Evolutionary conservation across 2,888 invertebrate genomes (phyloP).

Genomic region (Conops quadrifasciatus): DNA sequence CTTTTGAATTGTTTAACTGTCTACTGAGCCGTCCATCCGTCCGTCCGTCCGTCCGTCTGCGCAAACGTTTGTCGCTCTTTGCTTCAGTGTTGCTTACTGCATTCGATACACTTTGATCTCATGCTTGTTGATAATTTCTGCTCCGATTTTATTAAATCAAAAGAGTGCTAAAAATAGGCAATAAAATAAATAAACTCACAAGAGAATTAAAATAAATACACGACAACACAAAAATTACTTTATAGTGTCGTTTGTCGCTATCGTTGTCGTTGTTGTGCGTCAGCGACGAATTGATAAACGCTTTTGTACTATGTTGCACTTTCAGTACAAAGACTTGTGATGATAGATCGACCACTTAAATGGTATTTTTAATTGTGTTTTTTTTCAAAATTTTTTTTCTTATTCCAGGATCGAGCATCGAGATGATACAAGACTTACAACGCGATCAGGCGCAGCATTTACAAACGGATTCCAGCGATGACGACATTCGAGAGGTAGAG

Average conservation of each 20-base stretch:
- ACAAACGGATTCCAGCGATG: conserved; percentile 24
- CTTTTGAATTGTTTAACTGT: background rate
- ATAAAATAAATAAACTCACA: background rate
- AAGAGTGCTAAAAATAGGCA: conserved; percentile 55
- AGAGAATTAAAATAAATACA: no score
- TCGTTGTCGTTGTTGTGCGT: no score
- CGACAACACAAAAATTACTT: background rate
- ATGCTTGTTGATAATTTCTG: conserved; percentile 54
- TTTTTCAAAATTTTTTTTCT: no score
- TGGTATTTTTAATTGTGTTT: no score
- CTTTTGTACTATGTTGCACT: no score
- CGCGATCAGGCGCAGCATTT: conserved; percentile 26
- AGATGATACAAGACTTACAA: conserved; percentile 48
- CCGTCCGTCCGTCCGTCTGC: background rate
- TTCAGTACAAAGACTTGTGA: no score
- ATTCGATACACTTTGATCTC: conserved; percentile 62
- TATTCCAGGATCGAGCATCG: no score
- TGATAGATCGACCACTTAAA: no score
- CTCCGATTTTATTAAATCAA: conserved; percentile 46
- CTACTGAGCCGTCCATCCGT: background rate
- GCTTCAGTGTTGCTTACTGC: conserved; percentile 25
- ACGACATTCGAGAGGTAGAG: conserved; percentile 21
- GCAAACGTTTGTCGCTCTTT: background rate
- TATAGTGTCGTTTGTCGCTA: no score
- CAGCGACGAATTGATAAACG: no score